Evolutionary conservation across 2,888 invertebrate genomes (phyloP).

Genomic region (Lasioglossum figueresi): DNA sequence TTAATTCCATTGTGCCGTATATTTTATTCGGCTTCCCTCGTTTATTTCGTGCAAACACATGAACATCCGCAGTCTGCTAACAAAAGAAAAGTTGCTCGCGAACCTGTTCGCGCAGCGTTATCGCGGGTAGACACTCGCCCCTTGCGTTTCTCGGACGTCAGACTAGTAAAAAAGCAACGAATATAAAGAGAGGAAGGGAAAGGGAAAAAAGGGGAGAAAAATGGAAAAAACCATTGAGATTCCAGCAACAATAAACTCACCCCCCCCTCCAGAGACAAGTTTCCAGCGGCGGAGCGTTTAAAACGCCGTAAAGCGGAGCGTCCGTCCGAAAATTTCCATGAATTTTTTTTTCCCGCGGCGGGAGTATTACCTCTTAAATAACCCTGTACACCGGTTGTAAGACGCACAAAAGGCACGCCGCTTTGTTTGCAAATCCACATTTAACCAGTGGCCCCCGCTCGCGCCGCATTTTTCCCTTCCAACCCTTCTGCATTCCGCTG

Average conservation of each 20-base stretch:
- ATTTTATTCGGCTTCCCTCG: neutral
- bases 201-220: neutral
- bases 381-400: slow-evolving; percentile 29
- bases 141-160: neutral
- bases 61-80: neutral
- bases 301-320: slow-evolving; percentile 36
- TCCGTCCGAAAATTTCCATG: slow-evolving; percentile 45
- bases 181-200: neutral
- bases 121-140: slow-evolving; percentile 32
- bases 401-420: slow-evolving; percentile 28
- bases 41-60: neutral
- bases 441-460: slow-evolving; percentile 10
- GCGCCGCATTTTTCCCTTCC: neutral
- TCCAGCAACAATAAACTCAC: slow-evolving; percentile 31
- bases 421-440: slow-evolving; percentile 28
- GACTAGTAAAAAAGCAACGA: neutral
- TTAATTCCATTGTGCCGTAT: neutral
- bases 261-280: slow-evolving; percentile 22
- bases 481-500: neutral
- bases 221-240: neutral
- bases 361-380: slow-evolving; percentile 49
- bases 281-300: slow-evolving; percentile 24
- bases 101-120: slow-evolving; percentile 31
- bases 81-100: slow-evolving; percentile 3
- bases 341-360: slow-evolving; percentile 47